Base-by-base conservation (phyloP, 92 coral and sea anemone genomes). In the Muricea muricata region DNA sequence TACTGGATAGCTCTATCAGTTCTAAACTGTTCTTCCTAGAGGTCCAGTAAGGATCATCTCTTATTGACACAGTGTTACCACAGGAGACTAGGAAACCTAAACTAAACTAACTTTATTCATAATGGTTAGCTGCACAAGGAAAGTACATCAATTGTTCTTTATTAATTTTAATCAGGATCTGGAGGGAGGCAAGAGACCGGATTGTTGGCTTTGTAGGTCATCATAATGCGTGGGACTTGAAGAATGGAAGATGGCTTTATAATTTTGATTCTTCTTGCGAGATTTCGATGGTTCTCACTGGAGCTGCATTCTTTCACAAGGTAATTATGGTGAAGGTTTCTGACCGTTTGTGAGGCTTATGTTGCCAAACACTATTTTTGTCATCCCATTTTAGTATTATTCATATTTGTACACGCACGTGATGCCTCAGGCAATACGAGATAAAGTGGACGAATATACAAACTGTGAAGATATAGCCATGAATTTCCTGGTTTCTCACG, bases 401-500 rank as follows among this genome's bases (percentile, higher is more conserved):
- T 78, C 90, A 6, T 96, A 93, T 83, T 58, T 96, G 65, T 96
- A 93, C 90, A 91, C 94, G 0, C 86, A 90, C 63, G 93, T 93
- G 93, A 96, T 96, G 97, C 91, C 94, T 1, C 90, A 87, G 65
- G 87, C 90, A 0, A 93, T 96, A 20, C 80, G 94, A 46, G 85
- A 90, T 69, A 91, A 85, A 85, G 97, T 96, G 4, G 99, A 96
- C 50, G 99, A 96, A 66, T 91, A 88, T 79, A 96, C 91, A 91
- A 96, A 96, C 55, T 96, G 98, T 73, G 98, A 95, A 71, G 98
- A 95, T 73, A 94, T 95, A 21, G 98, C 98, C 29, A 93, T 95
- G 95, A 95, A 95, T 70, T 95, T 91, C 65, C 84, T 95, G 55
- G 96, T 95, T 33, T 93, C 98, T 2, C 98, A 95, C 75, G 88